phyloP scores from a whole-genome alignment of 2,797 vertebrate genomes.

The Furcifer pardalis region DNA sequence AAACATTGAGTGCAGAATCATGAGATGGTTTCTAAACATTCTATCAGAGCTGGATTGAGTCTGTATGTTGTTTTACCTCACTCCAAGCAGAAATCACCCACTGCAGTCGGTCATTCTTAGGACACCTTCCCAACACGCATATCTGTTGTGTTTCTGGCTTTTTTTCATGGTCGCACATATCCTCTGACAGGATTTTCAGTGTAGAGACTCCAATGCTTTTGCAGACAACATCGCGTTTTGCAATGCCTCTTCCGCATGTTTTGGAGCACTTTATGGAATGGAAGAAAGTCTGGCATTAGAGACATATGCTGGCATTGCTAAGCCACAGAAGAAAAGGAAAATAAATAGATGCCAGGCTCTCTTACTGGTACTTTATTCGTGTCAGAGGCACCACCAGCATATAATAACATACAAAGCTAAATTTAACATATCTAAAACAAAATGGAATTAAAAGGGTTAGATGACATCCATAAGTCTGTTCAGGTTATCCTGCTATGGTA shows the following conservation, averaged over 20 bases:
- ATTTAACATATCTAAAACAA: too few species aligned
- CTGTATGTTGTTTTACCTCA: slow-evolving; percentile 79
- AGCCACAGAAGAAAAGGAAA: slow-evolving; percentile 14
- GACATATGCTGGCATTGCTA: slow-evolving; percentile 32
- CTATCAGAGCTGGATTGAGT: not conserved
- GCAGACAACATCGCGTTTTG: slow-evolving; percentile 88
- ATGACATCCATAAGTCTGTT: too few species aligned
- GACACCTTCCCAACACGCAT: slow-evolving; percentile 91
- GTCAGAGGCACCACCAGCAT: too few species aligned
- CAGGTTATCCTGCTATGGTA: too few species aligned
- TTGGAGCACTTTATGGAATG: slow-evolving; percentile 88
- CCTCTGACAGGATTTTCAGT: slow-evolving; percentile 81
- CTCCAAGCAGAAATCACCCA: slow-evolving; percentile 91
- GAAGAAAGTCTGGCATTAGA: slow-evolving; percentile 6
- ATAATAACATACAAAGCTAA: too few species aligned
- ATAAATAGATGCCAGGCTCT: not conserved
- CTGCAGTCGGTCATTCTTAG: slow-evolving; percentile 89
- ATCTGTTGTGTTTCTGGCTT: slow-evolving; percentile 87
- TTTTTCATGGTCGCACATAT: slow-evolving; percentile 79
- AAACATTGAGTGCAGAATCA: not conserved
- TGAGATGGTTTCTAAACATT: not conserved
- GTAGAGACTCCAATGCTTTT: slow-evolving; percentile 75
- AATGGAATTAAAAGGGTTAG: too few species aligned
- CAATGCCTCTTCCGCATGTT: slow-evolving; percentile 91
- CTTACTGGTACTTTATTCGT: too few species aligned